phyloP scores from a whole-genome alignment of 2,888 invertebrate genomes.

The Morpho deidamia region DNA sequence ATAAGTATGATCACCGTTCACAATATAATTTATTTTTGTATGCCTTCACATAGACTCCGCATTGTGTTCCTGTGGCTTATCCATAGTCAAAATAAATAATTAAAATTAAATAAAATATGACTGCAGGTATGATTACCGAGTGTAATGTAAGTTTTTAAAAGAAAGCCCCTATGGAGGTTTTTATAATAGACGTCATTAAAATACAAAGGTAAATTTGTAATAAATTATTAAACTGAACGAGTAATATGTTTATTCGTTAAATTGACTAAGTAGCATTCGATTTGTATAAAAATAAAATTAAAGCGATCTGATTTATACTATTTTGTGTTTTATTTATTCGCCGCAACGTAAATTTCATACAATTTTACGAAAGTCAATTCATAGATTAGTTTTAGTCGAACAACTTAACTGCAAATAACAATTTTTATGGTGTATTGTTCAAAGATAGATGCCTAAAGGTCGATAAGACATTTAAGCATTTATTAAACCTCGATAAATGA shows the following conservation, averaged over 20 bases:
- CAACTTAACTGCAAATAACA: no score
- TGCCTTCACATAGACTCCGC: constrained; percentile 43
- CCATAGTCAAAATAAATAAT: constrained; percentile 57
- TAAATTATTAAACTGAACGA: constrained; percentile 55
- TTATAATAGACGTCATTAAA: constrained; percentile 65
- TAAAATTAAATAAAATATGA: constrained; percentile 57
- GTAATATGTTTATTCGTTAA: constrained; percentile 75
- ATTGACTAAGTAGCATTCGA: constrained; percentile 78
- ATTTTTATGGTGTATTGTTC: no score
- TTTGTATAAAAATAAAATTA: constrained; percentile 79
- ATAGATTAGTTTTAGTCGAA: no score
- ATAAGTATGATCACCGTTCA: constrained; percentile 20
- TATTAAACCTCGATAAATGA: no score
- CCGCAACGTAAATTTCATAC: no score
- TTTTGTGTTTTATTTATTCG: constrained; percentile 51
- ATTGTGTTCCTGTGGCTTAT: constrained; percentile 68
- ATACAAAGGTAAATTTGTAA: constrained; percentile 77
- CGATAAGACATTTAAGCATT: no score
- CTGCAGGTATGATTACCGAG: constrained; percentile 68
- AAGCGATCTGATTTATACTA: constrained; percentile 79
- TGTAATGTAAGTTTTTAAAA: constrained; percentile 74
- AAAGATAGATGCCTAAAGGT: no score
- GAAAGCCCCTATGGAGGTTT: constrained; percentile 75
- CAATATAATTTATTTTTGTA: constrained; percentile 32
- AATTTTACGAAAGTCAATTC: no score